A percentile compares a stretch with the other conserved stretches of the same genome.
These are phyloP conservation scores for Metallyticus violacea DNA, from an alignment of 2,888 invertebrate genomes.

Conservation along the genomic window DNA sequence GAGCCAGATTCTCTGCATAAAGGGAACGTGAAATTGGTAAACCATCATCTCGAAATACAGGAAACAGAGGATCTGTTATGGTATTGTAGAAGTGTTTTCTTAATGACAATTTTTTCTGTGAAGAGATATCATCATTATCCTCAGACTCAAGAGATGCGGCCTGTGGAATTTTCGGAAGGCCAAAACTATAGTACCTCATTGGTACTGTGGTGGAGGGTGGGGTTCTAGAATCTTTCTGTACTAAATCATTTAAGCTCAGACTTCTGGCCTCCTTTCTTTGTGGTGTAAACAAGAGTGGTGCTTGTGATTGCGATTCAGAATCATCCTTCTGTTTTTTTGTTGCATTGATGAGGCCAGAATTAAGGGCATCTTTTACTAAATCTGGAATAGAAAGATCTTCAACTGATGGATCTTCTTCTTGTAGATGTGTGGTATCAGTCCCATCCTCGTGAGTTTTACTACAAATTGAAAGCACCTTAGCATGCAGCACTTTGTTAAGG, in stretches of 20 bases:
- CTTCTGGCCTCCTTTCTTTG: slow-evolving; percentile 16
- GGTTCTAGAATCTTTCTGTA: background rate
- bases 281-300: background rate
- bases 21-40: slow-evolving; percentile 69
- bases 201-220: slow-evolving; percentile 46
- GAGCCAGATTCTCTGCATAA: slow-evolving; percentile 66
- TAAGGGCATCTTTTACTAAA: background rate
- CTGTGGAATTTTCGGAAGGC: slow-evolving; percentile 43
- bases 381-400: background rate
- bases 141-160: slow-evolving; percentile 40
- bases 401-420: background rate
- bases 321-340: background rate
- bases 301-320: background rate
- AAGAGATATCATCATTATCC: slow-evolving; percentile 36
- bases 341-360: background rate
- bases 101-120: background rate
- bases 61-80: slow-evolving; percentile 75
- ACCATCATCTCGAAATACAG: slow-evolving; percentile 72
- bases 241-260: slow-evolving; percentile 26
- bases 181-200: slow-evolving; percentile 55
- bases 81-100: slow-evolving; percentile 58
- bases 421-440: background rate
- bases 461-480: slow-evolving; percentile 71
- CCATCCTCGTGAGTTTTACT: slow-evolving; percentile 47
- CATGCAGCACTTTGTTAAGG: slow-evolving; percentile 61